These are phyloP conservation scores for Orientallactaga bullata DNA, from an alignment of 2,113 vertebrate species.

Conservation along the genomic window DNA sequence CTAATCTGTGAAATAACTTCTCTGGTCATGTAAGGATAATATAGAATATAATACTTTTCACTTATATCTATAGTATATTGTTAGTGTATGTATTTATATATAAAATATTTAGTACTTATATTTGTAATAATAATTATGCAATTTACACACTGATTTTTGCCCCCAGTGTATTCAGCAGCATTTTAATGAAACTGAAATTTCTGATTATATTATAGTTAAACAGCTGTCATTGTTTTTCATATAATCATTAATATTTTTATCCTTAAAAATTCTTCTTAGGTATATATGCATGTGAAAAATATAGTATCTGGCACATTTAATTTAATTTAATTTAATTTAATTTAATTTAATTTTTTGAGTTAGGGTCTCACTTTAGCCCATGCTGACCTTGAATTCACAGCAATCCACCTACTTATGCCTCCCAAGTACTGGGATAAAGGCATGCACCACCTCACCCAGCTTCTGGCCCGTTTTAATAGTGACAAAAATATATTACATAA, in stretches of 20 bases:
- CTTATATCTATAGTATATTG: neutral
- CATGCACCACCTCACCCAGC: too few species aligned
- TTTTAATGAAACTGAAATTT: constrained; percentile 47
- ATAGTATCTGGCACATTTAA: too few species aligned
- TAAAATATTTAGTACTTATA: neutral
- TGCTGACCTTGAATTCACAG: too few species aligned
- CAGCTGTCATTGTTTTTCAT: constrained; percentile 17
- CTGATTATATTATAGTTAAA: constrained; percentile 48
- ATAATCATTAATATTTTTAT: constrained; percentile 48
- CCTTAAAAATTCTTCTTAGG: neutral
- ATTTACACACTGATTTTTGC: neutral
- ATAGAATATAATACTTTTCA: neutral
- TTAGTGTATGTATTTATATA: neutral
- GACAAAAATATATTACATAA: neutral
- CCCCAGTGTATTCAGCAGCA: neutral
- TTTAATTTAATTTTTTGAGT: too few species aligned
- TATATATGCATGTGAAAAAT: too few species aligned
- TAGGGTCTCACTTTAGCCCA: too few species aligned
- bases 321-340: too few species aligned
- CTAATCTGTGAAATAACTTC: constrained; percentile 1
- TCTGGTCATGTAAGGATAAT: neutral
- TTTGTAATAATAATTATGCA: neutral
- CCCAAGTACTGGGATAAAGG: too few species aligned
- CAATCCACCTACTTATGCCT: too few species aligned
- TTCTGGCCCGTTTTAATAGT: too few species aligned